These are phyloP conservation scores for Heliangelus exortis DNA, from an alignment of 2,797 vertebrate genomes.

Conservation along the genomic window DNA sequence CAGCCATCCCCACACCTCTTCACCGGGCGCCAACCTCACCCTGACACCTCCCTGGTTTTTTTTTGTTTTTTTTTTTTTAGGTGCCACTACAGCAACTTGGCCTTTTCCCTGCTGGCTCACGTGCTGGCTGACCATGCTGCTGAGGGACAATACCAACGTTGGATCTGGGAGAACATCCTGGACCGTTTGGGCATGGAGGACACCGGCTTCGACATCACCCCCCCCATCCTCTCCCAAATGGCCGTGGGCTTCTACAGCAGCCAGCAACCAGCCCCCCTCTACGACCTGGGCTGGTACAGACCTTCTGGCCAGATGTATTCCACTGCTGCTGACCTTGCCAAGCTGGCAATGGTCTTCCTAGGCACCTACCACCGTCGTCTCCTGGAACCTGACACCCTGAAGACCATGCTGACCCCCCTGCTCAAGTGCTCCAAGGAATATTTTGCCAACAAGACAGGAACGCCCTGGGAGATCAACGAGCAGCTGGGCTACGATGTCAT, in stretches of 20 bases:
- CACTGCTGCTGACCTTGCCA: constrained; percentile 91
- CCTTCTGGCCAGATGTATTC: constrained; percentile 98
- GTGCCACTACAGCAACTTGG: constrained; percentile 96
- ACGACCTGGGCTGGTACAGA: constrained; percentile 95
- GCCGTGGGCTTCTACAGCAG: constrained; percentile 91
- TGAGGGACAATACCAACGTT: constrained; percentile 88
- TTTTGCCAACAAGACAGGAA: constrained; percentile 92
- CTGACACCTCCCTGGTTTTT: background rate
- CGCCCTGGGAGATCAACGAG: constrained; percentile 94
- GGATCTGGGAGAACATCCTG: constrained; percentile 90
- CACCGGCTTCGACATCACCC: constrained; percentile 89
- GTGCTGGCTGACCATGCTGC: constrained; percentile 86
- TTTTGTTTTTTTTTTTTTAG: constrained; percentile 66
- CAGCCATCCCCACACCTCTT: background rate
- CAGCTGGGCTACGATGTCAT: constrained; percentile 87
- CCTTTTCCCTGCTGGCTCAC: constrained; percentile 92
- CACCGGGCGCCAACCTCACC: background rate
- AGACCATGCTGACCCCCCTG: constrained; percentile 90
- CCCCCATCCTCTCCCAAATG: constrained; percentile 83
- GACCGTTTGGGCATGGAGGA: constrained; percentile 92
- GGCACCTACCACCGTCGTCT: constrained; percentile 85
- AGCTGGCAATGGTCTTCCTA: constrained; percentile 89
- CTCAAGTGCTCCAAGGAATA: constrained; percentile 89
- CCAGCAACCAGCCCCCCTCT: constrained; percentile 87
- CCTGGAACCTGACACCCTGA: constrained; percentile 87